Conservation (phyloP, 2,113 vertebrate genomes). For the Herpailurus yagouaroundi region DNA sequence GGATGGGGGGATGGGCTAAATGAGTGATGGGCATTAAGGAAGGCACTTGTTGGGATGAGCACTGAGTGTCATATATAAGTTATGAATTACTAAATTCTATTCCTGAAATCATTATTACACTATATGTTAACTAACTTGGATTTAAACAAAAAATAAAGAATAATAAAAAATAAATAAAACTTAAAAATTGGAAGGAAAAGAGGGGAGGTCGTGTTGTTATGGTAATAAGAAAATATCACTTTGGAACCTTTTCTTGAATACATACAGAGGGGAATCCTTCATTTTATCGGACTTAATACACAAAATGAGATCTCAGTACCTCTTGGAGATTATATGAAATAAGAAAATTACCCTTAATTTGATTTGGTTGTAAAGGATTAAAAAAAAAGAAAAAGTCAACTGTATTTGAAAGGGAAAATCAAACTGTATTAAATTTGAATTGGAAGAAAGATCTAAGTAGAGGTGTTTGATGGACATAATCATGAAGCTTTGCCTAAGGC, state of each 20-base stretch:
- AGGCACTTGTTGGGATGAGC: no score
- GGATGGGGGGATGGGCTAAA: no score
- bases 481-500: not conserved
- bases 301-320: not conserved
- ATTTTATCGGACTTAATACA: not conserved
- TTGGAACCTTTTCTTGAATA: not conserved
- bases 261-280: not conserved
- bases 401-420: not conserved
- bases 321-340: not conserved
- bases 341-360: not conserved
- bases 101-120: no score
- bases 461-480: not conserved
- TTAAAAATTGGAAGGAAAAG: no score
- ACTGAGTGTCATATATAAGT: no score
- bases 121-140: no score
- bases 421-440: not conserved
- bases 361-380: not conserved
- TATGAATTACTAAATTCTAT: no score
- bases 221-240: not conserved
- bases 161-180: no score
- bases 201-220: not conserved
- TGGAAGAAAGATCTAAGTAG: not conserved
- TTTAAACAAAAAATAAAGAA: no score
- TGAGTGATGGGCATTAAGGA: no score
- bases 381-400: not conserved